Evolutionary conservation across 2,888 invertebrate species (phyloP).

Genomic region (Acrobeloides nanus): DNA sequence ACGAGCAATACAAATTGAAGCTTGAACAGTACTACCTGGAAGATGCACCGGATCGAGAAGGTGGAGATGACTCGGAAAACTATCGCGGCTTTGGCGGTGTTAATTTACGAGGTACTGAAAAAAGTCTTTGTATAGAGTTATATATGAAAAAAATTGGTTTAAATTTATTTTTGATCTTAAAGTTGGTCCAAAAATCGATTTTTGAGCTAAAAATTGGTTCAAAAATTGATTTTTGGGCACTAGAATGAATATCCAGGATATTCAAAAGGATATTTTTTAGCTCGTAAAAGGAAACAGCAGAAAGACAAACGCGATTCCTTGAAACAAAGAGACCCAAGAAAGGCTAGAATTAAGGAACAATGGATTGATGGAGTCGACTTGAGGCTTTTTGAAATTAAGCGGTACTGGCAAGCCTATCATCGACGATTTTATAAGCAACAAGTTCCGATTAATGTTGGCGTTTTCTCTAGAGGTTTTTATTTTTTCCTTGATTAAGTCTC

Average conservation of each 20-base stretch:
- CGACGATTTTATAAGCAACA: too few species aligned
- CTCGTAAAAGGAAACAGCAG: too few species aligned
- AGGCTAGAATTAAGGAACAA: conserved; percentile 6
- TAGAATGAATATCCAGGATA: too few species aligned
- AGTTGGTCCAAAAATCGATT: too few species aligned
- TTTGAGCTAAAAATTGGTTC: too few species aligned
- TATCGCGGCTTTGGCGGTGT: conserved; percentile 14
- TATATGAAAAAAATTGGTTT: background rate
- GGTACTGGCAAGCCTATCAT: conserved; percentile 26
- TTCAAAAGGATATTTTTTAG: too few species aligned
- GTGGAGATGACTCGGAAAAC: conserved; percentile 24
- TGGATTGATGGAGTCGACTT: conserved; percentile 45
- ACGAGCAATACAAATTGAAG: conserved; percentile 35
- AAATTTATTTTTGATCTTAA: background rate
- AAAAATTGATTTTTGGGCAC: too few species aligned
- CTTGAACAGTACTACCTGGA: conserved; percentile 36
- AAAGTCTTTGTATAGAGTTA: background rate
- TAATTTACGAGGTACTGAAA: conserved; percentile 5
- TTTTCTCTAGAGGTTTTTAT: too few species aligned
- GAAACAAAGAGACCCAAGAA: conserved; percentile 3
- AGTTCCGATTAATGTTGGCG: too few species aligned
- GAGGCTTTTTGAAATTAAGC: conserved; percentile 41
- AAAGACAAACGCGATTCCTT: too few species aligned
- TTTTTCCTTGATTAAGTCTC: too few species aligned
- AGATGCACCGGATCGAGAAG: conserved; percentile 26